Evolutionary conservation across 1,140 invertebrate genomes (phyloP).

Genomic region (Himalopsyche phryganea): DNA sequence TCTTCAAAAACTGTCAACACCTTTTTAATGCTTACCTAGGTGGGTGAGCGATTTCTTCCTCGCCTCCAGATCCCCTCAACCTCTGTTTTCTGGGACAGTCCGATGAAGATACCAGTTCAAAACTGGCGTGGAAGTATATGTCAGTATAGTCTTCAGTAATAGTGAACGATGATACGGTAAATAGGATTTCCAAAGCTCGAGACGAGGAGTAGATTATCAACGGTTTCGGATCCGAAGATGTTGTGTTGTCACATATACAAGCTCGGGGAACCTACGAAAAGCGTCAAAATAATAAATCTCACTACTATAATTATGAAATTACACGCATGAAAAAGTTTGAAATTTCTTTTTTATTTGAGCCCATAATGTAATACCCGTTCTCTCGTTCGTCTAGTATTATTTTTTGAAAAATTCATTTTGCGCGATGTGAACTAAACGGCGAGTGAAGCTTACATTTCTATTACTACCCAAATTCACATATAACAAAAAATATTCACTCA

Average conservation of each 20-base stretch:
- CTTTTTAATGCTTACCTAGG: constrained; percentile 50
- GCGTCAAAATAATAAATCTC: constrained; percentile 9
- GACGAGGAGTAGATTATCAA: constrained; percentile 59
- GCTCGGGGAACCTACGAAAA: constrained; percentile 52
- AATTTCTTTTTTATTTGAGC: too few relatives aligned
- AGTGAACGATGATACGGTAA: constrained; percentile 44
- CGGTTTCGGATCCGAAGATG: constrained; percentile 47
- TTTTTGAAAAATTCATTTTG: too few relatives aligned
- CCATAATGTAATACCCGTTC: too few relatives aligned
- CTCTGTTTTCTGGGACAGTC: constrained; percentile 61
- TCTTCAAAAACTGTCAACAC: too few relatives aligned
- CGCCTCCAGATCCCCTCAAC: constrained; percentile 60
- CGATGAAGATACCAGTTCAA: constrained; percentile 58
- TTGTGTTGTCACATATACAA: constrained; percentile 67
- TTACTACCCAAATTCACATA: too few relatives aligned
- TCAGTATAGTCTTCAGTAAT: constrained; percentile 67
- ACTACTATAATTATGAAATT: constrained; percentile 2
- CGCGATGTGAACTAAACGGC: too few relatives aligned
- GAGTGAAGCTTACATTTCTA: too few relatives aligned
- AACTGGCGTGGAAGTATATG: constrained; percentile 65
- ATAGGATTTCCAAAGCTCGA: constrained; percentile 56
- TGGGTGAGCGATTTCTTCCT: constrained; percentile 56
- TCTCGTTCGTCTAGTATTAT: too few relatives aligned
- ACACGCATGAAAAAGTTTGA: too few relatives aligned
- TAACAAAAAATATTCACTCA: too few relatives aligned